Conservation (phyloP, 2,797 vertebrate genomes). For the Lagorchestes hirsutus region DNA sequence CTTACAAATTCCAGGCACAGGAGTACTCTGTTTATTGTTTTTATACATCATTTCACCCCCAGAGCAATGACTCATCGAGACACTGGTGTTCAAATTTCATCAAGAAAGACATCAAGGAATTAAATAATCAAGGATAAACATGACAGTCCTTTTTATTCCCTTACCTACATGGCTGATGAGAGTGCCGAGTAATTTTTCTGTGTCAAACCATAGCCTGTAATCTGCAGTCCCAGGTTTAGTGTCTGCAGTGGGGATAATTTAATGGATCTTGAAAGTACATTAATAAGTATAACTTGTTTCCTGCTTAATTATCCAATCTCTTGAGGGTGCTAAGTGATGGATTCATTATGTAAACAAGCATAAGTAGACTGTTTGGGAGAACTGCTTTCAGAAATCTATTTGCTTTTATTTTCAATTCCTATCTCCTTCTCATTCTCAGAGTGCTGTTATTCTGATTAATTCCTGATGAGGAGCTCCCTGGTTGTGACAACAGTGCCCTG, state of each 20-base stretch:
- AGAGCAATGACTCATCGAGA: background rate
- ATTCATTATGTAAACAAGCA: conserved; percentile 82
- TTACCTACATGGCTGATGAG: background rate
- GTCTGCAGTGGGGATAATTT: conserved; percentile 65
- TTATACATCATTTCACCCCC: background rate
- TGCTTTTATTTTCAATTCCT: conserved; percentile 79
- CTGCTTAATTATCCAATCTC: conserved; percentile 82
- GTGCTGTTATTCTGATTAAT: conserved; percentile 62
- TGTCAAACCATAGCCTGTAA: background rate
- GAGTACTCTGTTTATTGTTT: background rate
- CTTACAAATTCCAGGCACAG: background rate
- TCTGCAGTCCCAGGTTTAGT: background rate
- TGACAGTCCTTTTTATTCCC: background rate
- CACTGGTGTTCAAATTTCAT: background rate
- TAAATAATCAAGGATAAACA: background rate
- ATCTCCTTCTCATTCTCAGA: conserved; percentile 68
- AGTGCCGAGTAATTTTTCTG: background rate
- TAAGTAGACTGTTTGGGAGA: conserved; percentile 78
- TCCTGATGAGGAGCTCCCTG: conserved; percentile 67
- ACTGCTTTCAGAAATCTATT: conserved; percentile 76
- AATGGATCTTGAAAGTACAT: conserved; percentile 65
- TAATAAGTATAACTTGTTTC: conserved; percentile 81
- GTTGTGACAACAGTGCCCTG: conserved; percentile 59
- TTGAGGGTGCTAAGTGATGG: conserved; percentile 74
- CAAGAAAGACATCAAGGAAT: background rate